Evolutionary conservation across 2,888 invertebrate species (phyloP), one percentile per base, ranked within the genome.

Genomic region (Ferdinandea cuprea): DNA sequence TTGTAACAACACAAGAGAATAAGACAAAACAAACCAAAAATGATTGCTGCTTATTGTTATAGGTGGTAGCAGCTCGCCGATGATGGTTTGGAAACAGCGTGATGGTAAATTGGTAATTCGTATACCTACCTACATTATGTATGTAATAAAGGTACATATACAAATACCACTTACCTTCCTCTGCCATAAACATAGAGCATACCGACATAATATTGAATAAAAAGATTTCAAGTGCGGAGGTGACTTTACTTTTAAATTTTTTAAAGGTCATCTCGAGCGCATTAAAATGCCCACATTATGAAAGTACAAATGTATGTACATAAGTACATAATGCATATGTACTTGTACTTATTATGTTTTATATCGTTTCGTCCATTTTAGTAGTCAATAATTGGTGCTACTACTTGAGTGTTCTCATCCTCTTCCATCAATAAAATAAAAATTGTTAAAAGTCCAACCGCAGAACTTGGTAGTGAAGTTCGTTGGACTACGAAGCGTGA

Each of bases 51-150:
- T 44, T 56, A 59, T 58, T 73, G 58, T 46, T 59, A 66, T 72
- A 42, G 54, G 54, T 11, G 63, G 42, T 42, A 42, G 42, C n/a
- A n/a, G n/a, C n/a, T n/a, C n/a, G n/a, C n/a, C 35, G 40, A 52
- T 59, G 72, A 46, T n/a, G 59, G 40, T 73, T 73, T 32, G 40
- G 30, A 9, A 11, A 42, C 61, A 42, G 40, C 69, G 58, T 50
- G 56, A 37, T 50, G 56, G 46, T 76, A 32, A 65, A 65, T 71
- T 63, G 59, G 59, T 25, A n/a, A n/a, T n/a, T n/a, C n/a, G 52
- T 46, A 61, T 71, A 81, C 71, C 71, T 71, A 77, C 40, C 54
- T 68, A 74, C 54, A 21, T 19, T 54, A 54, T 54, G 54, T 54
- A 71, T 59, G 52, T 69, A 63, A 61, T n/a, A n/a, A n/a, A n/a